Percentiles rank a stretch among this genome's conserved stretches.
Evolutionary conservation across 2,113 vertebrate species (phyloP).

Genomic region (Caloenas nicobarica): DNA sequence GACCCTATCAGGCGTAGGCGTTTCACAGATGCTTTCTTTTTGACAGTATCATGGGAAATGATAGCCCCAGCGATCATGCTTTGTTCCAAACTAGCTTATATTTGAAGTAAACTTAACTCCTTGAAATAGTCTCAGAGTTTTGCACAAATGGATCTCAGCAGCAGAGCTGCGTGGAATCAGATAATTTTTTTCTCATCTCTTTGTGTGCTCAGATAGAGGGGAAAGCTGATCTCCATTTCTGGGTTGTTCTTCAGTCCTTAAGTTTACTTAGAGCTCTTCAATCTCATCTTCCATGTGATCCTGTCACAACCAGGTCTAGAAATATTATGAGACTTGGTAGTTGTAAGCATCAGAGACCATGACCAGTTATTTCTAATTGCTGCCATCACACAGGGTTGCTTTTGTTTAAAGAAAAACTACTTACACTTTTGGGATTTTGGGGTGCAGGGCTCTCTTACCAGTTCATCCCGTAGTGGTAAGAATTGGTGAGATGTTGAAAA

Average conservation of each 20-base stretch:
- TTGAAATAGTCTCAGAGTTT: neutral
- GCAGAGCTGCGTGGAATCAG: neutral
- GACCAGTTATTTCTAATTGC: neutral
- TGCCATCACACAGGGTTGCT: neutral
- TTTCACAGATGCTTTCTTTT: neutral
- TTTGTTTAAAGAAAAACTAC: neutral
- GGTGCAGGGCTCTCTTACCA: neutral
- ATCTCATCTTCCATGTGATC: neutral
- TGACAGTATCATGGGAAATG: neutral
- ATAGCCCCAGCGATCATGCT: fast-evolving
- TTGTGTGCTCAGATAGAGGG: neutral
- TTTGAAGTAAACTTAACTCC: neutral
- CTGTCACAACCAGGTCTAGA: neutral
- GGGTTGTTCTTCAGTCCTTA: neutral
- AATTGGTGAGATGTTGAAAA: neutral
- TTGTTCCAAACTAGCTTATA: neutral
- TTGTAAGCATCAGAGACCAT: neutral
- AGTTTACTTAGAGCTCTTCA: neutral
- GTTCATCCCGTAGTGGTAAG: neutral
- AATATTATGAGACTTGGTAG: neutral
- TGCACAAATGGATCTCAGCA: neutral
- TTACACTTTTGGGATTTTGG: neutral
- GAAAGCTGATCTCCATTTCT: neutral
- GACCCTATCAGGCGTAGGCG: neutral
- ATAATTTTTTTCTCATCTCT: neutral